A percentile compares a stretch with the other conserved stretches of the same genome.
These are phyloP conservation scores for Lophotriccus pileatus DNA, from an alignment of 2,797 vertebrate species.

Conservation along the genomic window DNA sequence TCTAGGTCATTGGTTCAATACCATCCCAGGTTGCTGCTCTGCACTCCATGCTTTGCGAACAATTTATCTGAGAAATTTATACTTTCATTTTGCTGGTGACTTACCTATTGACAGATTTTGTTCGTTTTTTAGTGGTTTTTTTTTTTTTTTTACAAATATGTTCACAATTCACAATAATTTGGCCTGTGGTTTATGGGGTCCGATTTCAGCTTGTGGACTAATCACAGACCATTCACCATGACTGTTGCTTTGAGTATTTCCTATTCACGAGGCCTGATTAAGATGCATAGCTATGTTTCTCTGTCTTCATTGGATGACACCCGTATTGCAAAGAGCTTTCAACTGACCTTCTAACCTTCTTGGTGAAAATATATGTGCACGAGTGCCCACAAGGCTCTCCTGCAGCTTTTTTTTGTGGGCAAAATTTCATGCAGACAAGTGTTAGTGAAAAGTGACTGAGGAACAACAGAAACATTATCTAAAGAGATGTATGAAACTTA, in stretches of 20 bases:
- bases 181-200: not conserved
- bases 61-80: not conserved
- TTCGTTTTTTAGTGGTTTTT: too few species aligned
- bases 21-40: not conserved
- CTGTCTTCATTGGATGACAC: constrained; percentile 47
- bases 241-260: constrained; percentile 31
- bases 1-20: constrained; percentile 25
- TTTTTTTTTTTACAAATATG: not conserved
- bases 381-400: not conserved
- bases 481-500: not conserved
- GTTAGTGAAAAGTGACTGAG: not conserved
- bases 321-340: constrained; percentile 18
- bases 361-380: constrained; percentile 41
- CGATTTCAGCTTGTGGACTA: not conserved
- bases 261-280: constrained; percentile 30
- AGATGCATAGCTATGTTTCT: constrained; percentile 47
- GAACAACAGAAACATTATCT: not conserved
- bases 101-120: not conserved
- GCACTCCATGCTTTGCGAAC: not conserved
- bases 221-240: constrained; percentile 10
- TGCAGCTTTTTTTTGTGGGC: not conserved
- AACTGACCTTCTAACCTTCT: constrained; percentile 8
- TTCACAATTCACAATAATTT: not conserved
- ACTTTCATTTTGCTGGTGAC: not conserved
- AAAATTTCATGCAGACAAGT: not conserved